Conservation (phyloP, 1,140 invertebrate genomes). For the Drosophila lowei region DNA sequence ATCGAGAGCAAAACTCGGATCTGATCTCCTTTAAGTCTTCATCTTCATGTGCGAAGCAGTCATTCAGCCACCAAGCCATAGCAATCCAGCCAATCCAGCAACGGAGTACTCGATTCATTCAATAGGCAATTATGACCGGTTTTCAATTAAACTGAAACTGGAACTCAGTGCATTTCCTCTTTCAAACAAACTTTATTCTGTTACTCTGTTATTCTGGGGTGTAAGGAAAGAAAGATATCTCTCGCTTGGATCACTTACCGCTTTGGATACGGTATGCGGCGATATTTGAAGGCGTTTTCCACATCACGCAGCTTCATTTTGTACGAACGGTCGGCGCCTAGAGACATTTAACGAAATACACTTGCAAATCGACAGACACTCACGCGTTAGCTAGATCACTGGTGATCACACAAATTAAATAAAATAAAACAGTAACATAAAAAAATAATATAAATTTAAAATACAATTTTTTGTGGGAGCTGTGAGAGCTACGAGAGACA, state of each 20-base stretch:
- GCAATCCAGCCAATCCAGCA: slow-evolving; percentile 31
- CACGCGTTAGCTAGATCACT: slow-evolving; percentile 12
- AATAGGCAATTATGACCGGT: slow-evolving; percentile 71
- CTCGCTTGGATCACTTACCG: slow-evolving; percentile 65
- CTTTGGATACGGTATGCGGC: slow-evolving; percentile 81
- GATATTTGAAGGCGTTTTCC: slow-evolving; percentile 80
- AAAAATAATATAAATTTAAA: too few relatives aligned
- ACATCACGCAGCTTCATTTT: slow-evolving; percentile 82
- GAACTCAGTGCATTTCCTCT: slow-evolving; percentile 45
- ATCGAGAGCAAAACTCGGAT: slow-evolving; percentile 47
- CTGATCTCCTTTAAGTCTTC: slow-evolving; percentile 19
- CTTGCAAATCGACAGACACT: slow-evolving; percentile 28
- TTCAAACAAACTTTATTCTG: slow-evolving; percentile 1
- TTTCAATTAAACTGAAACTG: slow-evolving; percentile 58
- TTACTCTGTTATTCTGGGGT: slow-evolving; percentile 20
- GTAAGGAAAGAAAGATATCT: slow-evolving; percentile 26
- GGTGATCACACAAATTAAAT: slow-evolving; percentile 4
- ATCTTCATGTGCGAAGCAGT: too few relatives aligned
- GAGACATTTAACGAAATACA: slow-evolving; percentile 45
- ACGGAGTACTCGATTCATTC: slow-evolving; percentile 33
- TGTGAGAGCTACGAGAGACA: slow-evolving; percentile 15
- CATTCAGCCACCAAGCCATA: slow-evolving; percentile 3
- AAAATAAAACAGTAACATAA: too few relatives aligned
- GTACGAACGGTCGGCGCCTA: slow-evolving; percentile 68
- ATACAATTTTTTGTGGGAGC: neutral